These are phyloP conservation scores for Chrysaora quinquecirrha DNA, from an alignment of 30 jellyfish, hydroid and myxozoan species.

Conservation along the genomic window DNA sequence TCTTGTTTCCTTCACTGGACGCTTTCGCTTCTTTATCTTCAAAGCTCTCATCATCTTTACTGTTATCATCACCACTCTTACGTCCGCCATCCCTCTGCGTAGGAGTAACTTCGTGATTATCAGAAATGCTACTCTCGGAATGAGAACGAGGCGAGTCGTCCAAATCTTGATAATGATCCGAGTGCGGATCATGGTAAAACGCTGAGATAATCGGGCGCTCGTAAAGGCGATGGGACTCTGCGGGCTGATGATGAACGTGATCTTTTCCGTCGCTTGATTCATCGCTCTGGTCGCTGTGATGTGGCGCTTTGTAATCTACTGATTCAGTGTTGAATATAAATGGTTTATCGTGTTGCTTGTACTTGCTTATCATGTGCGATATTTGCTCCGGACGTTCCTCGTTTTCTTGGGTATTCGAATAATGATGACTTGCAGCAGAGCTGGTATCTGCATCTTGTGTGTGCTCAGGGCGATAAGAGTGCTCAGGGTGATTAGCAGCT, in stretches of 20 bases:
- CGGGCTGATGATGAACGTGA: conserved; percentile 29
- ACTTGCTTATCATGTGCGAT: conserved; percentile 42
- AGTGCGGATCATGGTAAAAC: conserved; percentile 22
- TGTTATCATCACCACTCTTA: not conserved
- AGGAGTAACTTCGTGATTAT: conserved; percentile 45
- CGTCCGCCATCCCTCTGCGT: conserved; percentile 71
- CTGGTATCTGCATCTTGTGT: no score
- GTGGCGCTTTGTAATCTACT: conserved; percentile 68
- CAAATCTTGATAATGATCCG: conserved; percentile 14
- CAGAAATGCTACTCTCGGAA: conserved; percentile 23
- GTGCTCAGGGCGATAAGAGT: not conserved
- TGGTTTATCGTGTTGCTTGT: conserved; percentile 61
- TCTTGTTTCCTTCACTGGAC: not conserved
- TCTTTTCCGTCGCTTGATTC: conserved; percentile 35
- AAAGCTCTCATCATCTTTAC: not conserved
- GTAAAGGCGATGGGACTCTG: conserved; percentile 3
- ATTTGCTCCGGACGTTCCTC: conserved; percentile 50
- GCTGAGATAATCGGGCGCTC: conserved; percentile 63
- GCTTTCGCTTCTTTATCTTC: conserved; percentile 18
- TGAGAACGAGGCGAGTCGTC: conserved; percentile 40
- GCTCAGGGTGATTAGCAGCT: not conserved
- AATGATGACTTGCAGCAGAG: conserved; percentile 2
- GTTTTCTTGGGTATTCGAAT: not conserved
- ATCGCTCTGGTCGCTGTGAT: conserved; percentile 27
- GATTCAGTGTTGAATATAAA: conserved; percentile 73